A percentile compares a stretch with the other conserved stretches of the same genome.
Conservation (phyloP, 2,113 vertebrate species). For the Columba janthina region DNA sequence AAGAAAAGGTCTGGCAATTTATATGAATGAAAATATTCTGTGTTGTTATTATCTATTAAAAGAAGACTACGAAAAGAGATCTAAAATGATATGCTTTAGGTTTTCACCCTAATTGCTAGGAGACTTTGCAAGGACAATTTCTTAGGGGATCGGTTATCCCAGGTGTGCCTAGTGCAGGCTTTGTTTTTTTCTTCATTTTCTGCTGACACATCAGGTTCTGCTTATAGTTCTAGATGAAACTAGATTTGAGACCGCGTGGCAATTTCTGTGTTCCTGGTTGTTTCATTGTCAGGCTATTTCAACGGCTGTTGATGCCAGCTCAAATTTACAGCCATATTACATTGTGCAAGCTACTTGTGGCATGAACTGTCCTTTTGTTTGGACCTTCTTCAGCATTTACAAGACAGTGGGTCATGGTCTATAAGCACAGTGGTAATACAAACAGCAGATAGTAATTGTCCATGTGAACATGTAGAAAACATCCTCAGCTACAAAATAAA, state of each 20-base stretch:
- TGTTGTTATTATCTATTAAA: neutral
- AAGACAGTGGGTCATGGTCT: conserved; percentile 37
- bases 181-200: neutral
- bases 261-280: conserved; percentile 21
- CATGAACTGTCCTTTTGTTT: conserved; percentile 13
- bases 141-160: neutral
- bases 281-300: conserved; percentile 26
- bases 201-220: neutral
- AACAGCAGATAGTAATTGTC: conserved; percentile 1
- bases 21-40: neutral
- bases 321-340: conserved; percentile 31
- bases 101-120: conserved; percentile 9
- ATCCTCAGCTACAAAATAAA: conserved; percentile 5
- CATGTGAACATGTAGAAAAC: conserved; percentile 16
- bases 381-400: conserved; percentile 29
- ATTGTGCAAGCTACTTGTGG: neutral
- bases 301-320: neutral
- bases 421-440: neutral
- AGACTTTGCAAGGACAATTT: neutral
- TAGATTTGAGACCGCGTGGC: conserved; percentile 26
- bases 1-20: neutral
- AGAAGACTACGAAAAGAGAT: neutral
- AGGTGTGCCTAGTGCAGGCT: neutral
- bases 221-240: conserved; percentile 25
- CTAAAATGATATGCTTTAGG: neutral